These are phyloP conservation scores for Schizotus pectinicornis DNA, from an alignment of 2,888 invertebrate species.

Conservation along the genomic window DNA sequence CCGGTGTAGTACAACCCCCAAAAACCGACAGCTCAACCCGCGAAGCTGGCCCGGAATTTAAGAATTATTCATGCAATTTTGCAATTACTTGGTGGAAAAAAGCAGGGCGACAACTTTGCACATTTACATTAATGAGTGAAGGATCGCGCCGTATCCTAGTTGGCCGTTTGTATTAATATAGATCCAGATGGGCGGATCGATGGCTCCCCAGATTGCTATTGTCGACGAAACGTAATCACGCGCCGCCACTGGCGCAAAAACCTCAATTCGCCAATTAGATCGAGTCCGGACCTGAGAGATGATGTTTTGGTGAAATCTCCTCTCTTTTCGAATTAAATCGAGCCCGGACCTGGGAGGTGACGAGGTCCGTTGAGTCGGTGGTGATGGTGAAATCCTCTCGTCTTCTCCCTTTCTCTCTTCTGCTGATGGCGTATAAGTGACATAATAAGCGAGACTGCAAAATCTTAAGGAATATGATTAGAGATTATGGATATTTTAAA, in stretches of 20 bases:
- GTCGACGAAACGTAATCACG: constrained; percentile 38
- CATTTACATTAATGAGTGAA: constrained; percentile 50
- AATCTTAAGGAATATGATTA: constrained; percentile 52
- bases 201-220: constrained; percentile 52
- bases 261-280: constrained; percentile 15
- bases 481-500: constrained; percentile 56
- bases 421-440: constrained; percentile 1
- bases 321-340: neutral
- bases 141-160: constrained; percentile 38
- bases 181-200: constrained; percentile 56
- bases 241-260: constrained; percentile 22
- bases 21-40: no score
- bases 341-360: no score
- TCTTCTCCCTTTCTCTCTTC: neutral
- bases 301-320: neutral
- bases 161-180: constrained; percentile 57
- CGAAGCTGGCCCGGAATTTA: neutral
- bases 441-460: constrained; percentile 32
- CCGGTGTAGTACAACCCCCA: no score
- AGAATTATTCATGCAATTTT: neutral
- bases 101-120: constrained; percentile 35
- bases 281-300: no score
- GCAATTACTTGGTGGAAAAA: neutral
- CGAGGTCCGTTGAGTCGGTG: constrained; percentile 8
- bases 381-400: constrained; percentile 1